A percentile compares a stretch with the other conserved stretches of the same genome.
phyloP scores from a whole-genome alignment of 2,113 vertebrate species.

The Dolichallabes microphthalmus region DNA sequence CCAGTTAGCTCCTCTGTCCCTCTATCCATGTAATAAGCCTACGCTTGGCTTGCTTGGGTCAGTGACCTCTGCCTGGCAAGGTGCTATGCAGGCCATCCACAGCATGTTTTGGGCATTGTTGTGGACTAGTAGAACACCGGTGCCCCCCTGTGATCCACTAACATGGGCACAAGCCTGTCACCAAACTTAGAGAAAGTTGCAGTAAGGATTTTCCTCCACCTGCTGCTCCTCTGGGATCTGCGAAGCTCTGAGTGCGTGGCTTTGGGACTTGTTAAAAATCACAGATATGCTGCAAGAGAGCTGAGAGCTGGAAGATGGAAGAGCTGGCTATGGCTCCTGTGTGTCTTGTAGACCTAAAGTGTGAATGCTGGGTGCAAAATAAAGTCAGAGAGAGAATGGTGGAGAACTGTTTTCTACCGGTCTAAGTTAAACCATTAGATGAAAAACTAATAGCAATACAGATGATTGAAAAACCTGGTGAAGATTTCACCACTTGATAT shows the following conservation, averaged over 20 bases:
- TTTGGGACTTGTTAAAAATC: slow-evolving; percentile 54
- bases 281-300: slow-evolving; percentile 44
- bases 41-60: slow-evolving; percentile 52
- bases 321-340: slow-evolving; percentile 32
- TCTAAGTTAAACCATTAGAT: slow-evolving; percentile 21
- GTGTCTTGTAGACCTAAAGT: slow-evolving; percentile 34
- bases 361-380: slow-evolving; percentile 20
- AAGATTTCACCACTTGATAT: background rate
- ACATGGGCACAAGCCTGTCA: background rate
- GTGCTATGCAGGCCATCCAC: slow-evolving; percentile 54
- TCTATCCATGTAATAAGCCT: slow-evolving; percentile 63
- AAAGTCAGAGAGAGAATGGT: slow-evolving; percentile 32
- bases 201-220: slow-evolving; percentile 39
- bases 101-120: slow-evolving; percentile 10
- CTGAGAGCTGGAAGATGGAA: slow-evolving; percentile 44
- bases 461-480: background rate
- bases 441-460: background rate
- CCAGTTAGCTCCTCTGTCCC: slow-evolving; percentile 62
- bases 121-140: background rate
- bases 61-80: slow-evolving; percentile 56
- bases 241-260: slow-evolving; percentile 26
- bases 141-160: slow-evolving; percentile 19
- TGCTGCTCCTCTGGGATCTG: slow-evolving; percentile 50
- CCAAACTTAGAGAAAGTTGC: slow-evolving; percentile 32
- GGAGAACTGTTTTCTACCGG: background rate